Base-by-base conservation (phyloP, 1,140 invertebrate species). In the Scaptomyza montana region DNA sequence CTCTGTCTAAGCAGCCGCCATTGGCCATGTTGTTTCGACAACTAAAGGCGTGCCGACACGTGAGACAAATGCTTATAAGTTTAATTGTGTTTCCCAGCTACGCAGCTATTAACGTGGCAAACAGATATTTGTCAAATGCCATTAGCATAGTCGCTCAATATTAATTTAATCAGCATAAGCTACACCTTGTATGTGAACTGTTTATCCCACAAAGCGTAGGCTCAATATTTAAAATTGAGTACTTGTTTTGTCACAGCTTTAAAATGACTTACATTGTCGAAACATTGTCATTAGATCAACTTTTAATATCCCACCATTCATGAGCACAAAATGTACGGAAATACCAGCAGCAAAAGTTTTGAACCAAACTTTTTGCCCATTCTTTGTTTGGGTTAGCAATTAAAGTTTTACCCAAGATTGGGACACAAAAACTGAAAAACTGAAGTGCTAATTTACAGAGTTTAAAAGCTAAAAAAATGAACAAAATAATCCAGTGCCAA, bases 41-140 rank as follows among this genome's bases (percentile, higher is more conserved):
- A 78, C 81, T 78, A 87, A 87, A 85, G 78, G 50, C 54, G 66
- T 53, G 50, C 65, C 57, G 65, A 86, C 81, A 86, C 82, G 82
- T 86, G 81, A 81, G 81, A 72, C 74, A 87, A 86, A 87, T 86
- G 78, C 82, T 73, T 81, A 86, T 85, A 81, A 86, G 78, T 86
- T 81, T 33, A 33, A 33, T 33, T 25, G 2, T 25, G 21, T 25
- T 25, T 5, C 2, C 30, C 30, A 33, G 30, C 78, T 69, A 62
- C 78, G 78, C 61, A 53, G 68, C 81, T 86, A 80, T 85, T 85
- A 80, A 72, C 70, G 55, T 68, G 82, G 70, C 78, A 61, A 53
- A 36, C 63, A 16, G 62, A 46, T 45, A 45, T 36, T 8, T 13
- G 25, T 50, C 25, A 16, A 5, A 25, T 49, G 47, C 16, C 19